These are phyloP conservation scores for Fulica atra DNA, from an alignment of 2,113 vertebrate species.

Conservation along the genomic window DNA sequence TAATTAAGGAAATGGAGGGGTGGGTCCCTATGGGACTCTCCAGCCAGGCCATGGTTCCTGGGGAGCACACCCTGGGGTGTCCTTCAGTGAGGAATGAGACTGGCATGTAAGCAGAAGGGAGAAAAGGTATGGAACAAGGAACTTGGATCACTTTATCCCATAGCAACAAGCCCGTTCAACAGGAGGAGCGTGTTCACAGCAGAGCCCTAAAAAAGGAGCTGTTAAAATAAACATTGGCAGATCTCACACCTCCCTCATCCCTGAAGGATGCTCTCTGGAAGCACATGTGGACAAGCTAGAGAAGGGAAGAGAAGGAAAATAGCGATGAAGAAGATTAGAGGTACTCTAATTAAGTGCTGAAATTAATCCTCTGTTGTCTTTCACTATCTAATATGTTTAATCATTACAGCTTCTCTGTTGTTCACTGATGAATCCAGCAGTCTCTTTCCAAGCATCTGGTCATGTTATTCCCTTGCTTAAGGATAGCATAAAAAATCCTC, in stretches of 20 bases:
- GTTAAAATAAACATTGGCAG: slow-evolving; percentile 67
- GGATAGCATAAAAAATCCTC: not conserved
- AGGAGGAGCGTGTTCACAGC: slow-evolving; percentile 47
- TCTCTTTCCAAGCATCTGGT: slow-evolving; percentile 13
- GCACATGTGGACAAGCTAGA: not conserved
- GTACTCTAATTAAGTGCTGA: not conserved
- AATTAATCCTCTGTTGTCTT: not conserved
- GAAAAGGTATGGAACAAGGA: not conserved
- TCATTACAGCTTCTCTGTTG: not conserved
- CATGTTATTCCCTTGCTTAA: not conserved
- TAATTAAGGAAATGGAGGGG: not conserved
- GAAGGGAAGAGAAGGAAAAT: not conserved
- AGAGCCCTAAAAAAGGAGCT: slow-evolving; percentile 66
- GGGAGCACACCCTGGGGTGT: not conserved
- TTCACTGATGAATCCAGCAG: not conserved
- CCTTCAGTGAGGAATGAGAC: not conserved
- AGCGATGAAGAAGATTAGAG: not conserved
- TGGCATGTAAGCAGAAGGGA: not conserved
- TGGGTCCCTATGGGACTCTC: accelerated
- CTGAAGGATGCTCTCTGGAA: slow-evolving; percentile 36
- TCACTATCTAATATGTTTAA: not conserved
- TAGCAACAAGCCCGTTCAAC: slow-evolving; percentile 61
- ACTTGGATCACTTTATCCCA: not conserved
- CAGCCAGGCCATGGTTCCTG: accelerated
- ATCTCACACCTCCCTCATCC: slow-evolving; percentile 65